A percentile compares a stretch with the other conserved stretches of the same genome.
Conservation (phyloP, 1,140 invertebrate genomes). For the Caligus rogercresseyi region DNA sequence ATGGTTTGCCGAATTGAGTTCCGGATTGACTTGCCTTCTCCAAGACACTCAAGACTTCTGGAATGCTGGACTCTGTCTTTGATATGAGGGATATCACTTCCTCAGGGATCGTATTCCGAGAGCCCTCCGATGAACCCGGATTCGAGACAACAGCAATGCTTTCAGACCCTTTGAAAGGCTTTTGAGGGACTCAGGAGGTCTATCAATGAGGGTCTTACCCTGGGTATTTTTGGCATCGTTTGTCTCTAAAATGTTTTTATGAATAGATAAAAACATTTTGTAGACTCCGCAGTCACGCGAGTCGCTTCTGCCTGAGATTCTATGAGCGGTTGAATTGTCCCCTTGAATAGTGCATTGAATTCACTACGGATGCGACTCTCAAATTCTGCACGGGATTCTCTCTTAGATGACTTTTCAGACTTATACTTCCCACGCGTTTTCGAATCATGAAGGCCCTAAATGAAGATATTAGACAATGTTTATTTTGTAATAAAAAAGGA, state of each 20-base stretch:
- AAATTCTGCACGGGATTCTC: neutral
- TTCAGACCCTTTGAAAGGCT: no score
- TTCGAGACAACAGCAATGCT: no score
- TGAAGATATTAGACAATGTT: neutral
- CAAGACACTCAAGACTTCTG: neutral
- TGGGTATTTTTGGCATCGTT: no score
- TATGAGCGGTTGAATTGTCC: neutral
- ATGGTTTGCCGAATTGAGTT: neutral
- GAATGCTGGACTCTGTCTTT: neutral
- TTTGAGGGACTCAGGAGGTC: neutral
- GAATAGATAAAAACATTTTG: neutral
- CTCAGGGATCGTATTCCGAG: neutral
- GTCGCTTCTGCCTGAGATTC: neutral
- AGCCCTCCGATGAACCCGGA: no score
- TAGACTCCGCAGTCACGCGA: neutral
- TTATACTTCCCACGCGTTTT: neutral
- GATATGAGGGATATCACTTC: neutral
- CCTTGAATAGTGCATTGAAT: neutral
- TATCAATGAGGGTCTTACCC: no score
- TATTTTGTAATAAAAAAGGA: neutral
- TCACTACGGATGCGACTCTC: neutral
- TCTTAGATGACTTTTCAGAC: neutral
- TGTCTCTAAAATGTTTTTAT: neutral
- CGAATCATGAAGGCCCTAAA: neutral
- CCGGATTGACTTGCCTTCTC: neutral